phyloP scores from a whole-genome alignment of 2,888 invertebrate genomes.

The Cheilosia impressa region DNA sequence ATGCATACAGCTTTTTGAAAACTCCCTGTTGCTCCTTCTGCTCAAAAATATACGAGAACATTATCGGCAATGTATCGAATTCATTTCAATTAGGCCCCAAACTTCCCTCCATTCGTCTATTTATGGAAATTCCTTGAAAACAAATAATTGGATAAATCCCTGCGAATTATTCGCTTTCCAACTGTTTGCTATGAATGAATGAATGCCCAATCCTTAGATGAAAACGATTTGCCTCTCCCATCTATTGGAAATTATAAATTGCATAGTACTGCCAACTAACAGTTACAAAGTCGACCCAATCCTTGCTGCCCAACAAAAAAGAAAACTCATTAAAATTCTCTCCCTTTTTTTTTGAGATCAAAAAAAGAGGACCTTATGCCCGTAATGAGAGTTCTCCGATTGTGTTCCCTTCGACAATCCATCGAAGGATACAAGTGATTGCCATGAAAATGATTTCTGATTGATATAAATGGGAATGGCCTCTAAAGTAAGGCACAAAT shows the following conservation, averaged over 20 bases:
- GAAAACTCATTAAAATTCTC: constrained; percentile 42
- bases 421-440: constrained; percentile 58
- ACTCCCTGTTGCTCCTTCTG: too few relatives aligned
- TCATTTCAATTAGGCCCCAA: too few relatives aligned
- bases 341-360: not conserved
- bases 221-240: constrained; percentile 5
- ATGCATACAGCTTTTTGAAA: too few relatives aligned
- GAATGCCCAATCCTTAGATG: too few relatives aligned
- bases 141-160: too few relatives aligned
- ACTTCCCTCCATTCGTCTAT: too few relatives aligned
- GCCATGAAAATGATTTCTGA: constrained; percentile 46
- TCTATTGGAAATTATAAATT: constrained; percentile 51
- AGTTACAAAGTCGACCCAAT: constrained; percentile 40
- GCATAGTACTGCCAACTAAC: constrained; percentile 42
- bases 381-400: constrained; percentile 18
- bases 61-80: too few relatives aligned
- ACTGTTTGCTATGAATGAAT: too few relatives aligned
- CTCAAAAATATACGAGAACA: too few relatives aligned
- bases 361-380: constrained; percentile 13
- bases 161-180: too few relatives aligned
- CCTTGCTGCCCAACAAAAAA: constrained; percentile 11
- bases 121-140: too few relatives aligned
- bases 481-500: constrained; percentile 22
- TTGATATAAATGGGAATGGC: constrained; percentile 20
- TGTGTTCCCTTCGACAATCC: constrained; percentile 7